These are phyloP conservation scores for Anguilla megastoma DNA, from an alignment of 2,797 vertebrate species.

Conservation along the genomic window DNA sequence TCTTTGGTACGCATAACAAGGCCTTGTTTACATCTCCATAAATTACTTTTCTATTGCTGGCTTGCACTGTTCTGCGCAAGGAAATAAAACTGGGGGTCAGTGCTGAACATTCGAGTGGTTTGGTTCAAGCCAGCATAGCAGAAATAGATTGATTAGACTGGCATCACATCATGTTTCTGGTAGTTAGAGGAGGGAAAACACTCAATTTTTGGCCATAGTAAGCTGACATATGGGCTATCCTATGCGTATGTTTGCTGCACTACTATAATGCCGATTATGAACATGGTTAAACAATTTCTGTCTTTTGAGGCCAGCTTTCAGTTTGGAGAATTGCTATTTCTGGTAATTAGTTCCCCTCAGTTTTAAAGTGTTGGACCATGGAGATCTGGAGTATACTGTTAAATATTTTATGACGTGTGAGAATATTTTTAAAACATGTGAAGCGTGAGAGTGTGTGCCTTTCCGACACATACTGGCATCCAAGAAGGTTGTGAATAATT, in stretches of 20 bases:
- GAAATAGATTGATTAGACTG: background rate
- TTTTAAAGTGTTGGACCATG: background rate
- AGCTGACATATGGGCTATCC: background rate
- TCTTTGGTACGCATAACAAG: background rate
- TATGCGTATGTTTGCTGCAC: background rate
- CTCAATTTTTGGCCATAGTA: background rate
- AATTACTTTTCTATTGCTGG: background rate
- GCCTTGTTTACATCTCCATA: background rate
- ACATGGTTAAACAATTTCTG: background rate
- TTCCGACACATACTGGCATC: background rate
- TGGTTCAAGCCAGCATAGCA: background rate
- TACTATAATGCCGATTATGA: background rate
- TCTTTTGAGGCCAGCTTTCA: background rate
- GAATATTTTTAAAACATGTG: background rate
- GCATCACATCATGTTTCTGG: background rate
- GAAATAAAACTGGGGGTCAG: background rate
- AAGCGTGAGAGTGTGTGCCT: background rate
- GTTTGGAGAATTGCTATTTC: background rate
- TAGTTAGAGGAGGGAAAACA: background rate
- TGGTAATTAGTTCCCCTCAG: constrained; percentile 4
- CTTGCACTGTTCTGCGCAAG: background rate
- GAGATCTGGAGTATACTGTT: background rate
- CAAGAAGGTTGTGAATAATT: background rate
- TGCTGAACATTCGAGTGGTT: background rate
- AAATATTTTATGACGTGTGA: background rate